These are phyloP conservation scores for Trichonephila inaurata DNA, from an alignment of 1,140 invertebrate species.

Conservation along the genomic window DNA sequence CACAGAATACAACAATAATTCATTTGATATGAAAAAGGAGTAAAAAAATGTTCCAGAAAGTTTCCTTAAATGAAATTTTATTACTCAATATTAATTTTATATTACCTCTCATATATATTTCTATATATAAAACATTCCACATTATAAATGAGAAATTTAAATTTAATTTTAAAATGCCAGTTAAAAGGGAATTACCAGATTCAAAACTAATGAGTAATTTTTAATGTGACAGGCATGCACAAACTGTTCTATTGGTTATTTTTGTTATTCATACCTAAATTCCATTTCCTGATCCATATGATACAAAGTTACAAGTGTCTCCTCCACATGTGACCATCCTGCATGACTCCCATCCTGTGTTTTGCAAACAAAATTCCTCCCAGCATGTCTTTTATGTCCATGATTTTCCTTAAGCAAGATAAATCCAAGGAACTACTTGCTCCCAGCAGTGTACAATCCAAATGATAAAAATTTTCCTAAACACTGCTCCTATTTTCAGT, in stretches of 20 bases:
- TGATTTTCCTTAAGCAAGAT: conserved; percentile 27
- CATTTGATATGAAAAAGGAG: neutral
- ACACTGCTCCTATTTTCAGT: conserved; percentile 5
- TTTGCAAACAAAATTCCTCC: conserved; percentile 41
- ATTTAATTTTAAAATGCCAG: too few species aligned
- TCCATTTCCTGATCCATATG: neutral
- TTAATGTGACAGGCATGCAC: conserved; percentile 54
- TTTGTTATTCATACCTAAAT: conserved; percentile 66
- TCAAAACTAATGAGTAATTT: neutral
- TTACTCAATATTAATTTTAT: neutral
- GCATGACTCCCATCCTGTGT: conserved; percentile 37
- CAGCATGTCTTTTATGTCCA: conserved; percentile 16
- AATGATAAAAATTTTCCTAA: conserved; percentile 24
- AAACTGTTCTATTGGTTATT: conserved; percentile 32
- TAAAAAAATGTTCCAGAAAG: neutral
- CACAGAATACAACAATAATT: conserved; percentile 3
- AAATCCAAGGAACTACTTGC: neutral
- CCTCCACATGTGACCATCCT: conserved; percentile 8
- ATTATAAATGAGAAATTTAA: neutral
- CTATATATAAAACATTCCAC: neutral
- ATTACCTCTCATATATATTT: neutral
- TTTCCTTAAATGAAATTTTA: neutral
- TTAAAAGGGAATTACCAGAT: neutral
- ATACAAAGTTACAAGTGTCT: conserved; percentile 2
- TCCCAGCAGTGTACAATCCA: conserved; percentile 26